Evolutionary conservation across 2,888 invertebrate genomes (phyloP), one percentile per base, ranked within the genome.

Genomic region (Erebia aethiops): DNA sequence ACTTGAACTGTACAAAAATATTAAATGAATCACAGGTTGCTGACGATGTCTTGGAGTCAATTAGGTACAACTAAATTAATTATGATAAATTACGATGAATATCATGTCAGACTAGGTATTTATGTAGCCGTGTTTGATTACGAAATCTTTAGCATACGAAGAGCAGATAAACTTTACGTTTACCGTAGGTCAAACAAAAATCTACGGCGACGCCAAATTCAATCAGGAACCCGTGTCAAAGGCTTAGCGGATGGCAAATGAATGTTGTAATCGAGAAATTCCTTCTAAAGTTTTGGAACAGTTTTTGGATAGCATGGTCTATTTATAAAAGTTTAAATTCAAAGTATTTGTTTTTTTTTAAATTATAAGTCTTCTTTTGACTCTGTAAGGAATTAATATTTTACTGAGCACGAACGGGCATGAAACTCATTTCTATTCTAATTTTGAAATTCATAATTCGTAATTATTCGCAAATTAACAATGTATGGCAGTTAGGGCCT

Each of bases 191-290:
- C 51, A 57, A 58, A 62, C 54, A 52, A 68, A 46, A 54, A 71
- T 67, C 67, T 63, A 54, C 56, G 49, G 68, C 58, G 57, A 63
- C 60, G 70, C 51, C 18, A 68, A 70, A 64, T 58, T 57, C 70
- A 72, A 68, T 67, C 68, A 74, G 70, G 60, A 70, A 69, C 58
- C 70, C 65, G 60, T 68, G 65, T 61, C 57, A 62, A 61, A 58
- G 67, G 66, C 51, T 71, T 69, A 71, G 63, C 62, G 52, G 68
- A 56, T 66, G 62, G 67, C 70, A 72, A 74, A 74, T 72, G 74
- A 74, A 71, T 72, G 69, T 71, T 69, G 74, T 69, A 71, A 60
- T 74, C 56, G 58, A 67, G 46, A 71, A 66, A 72, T 72, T 66
- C 60, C 18, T 54, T 60, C 43, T 52, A 43, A 70, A 70, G 60